Base-by-base conservation (phyloP, 2,888 invertebrate species). In the Chaitophorus viminalis region DNA sequence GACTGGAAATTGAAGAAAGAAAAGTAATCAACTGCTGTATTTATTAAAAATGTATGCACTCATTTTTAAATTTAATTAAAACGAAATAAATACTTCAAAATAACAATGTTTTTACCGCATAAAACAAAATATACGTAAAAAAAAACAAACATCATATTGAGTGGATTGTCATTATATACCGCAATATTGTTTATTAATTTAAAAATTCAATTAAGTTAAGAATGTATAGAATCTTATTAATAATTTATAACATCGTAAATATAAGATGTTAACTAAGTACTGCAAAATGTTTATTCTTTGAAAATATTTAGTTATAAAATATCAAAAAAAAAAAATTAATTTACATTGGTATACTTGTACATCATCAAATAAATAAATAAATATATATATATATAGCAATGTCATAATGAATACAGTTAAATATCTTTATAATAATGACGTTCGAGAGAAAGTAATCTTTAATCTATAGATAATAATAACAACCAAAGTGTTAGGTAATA, bases 1-100 rank as follows among this genome's bases (percentile, higher is more conserved):
- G 39, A 79, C 65, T 81, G 39, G n/a, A 81, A 68, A n/a, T 18
- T 39, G 65, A 68, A 68, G 25, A n/a, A 81, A 81, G 39, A 79
- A 65, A 79, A 79, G 60, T 78, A 78, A 79, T 79, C 65, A 79
- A 79, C 78, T 79, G 36, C n/a, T 17, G 54, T 79, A 60, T 79
- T 79, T 79, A 79, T 79, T 79, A 65, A 60, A 79, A 79, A 60
- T 60, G 36, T 79, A 79, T 17, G n/a, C 78, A 36, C 25, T n/a
- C 33, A 54, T 54, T 78, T 60, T 78, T 60, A 36, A 78, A 60
- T 78, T 54, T 60, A 60, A 78, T 78, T 78, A 78, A 78, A 78
- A 39, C 11, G 39, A 39, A 5, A 39, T 3, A 39, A 9, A 39
- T 39, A 65, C 60, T 79, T n/a, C 25, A 36, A n/a, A 79, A 79